Percentiles rank a stretch among this genome's conserved stretches.
Evolutionary conservation across 1,140 invertebrate species (phyloP).

Genomic region (Pseudomyrmex concolor): DNA sequence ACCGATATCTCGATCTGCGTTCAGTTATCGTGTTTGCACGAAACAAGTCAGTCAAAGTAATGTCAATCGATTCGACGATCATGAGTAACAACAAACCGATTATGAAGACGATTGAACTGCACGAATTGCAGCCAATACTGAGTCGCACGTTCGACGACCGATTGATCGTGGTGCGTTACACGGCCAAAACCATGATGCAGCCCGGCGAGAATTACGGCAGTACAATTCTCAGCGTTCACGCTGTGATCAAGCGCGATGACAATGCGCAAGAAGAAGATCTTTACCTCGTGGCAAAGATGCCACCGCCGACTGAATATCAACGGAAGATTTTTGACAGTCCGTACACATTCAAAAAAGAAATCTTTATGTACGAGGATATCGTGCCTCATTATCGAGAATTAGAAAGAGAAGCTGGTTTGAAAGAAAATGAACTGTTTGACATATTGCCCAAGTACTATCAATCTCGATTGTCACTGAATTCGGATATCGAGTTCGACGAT

Average conservation of each 20-base stretch:
- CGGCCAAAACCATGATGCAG: constrained; percentile 71
- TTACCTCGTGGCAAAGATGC: constrained; percentile 83
- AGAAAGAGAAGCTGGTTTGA: constrained; percentile 80
- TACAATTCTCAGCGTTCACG: constrained; percentile 83
- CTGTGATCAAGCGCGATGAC: constrained; percentile 66
- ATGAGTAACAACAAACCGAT: constrained; percentile 32
- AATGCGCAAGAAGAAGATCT: constrained; percentile 69
- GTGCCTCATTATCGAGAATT: constrained; percentile 77
- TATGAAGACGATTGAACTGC: constrained; percentile 60
- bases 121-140: constrained; percentile 76
- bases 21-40: not conserved
- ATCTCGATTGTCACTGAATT: constrained; percentile 82
- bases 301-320: constrained; percentile 79
- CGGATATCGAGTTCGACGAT: constrained; percentile 83
- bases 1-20: not conserved
- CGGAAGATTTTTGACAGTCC: constrained; percentile 79
- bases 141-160: constrained; percentile 66
- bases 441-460: constrained; percentile 86
- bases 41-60: not conserved
- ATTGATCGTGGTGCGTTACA: constrained; percentile 69
- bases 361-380: constrained; percentile 78
- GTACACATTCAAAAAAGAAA: constrained; percentile 82
- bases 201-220: constrained; percentile 88
- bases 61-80: not conserved
- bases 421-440: constrained; percentile 80